These are phyloP conservation scores for Fukomys damarensis DNA, from an alignment of 2,113 vertebrate species.

Conservation along the genomic window DNA sequence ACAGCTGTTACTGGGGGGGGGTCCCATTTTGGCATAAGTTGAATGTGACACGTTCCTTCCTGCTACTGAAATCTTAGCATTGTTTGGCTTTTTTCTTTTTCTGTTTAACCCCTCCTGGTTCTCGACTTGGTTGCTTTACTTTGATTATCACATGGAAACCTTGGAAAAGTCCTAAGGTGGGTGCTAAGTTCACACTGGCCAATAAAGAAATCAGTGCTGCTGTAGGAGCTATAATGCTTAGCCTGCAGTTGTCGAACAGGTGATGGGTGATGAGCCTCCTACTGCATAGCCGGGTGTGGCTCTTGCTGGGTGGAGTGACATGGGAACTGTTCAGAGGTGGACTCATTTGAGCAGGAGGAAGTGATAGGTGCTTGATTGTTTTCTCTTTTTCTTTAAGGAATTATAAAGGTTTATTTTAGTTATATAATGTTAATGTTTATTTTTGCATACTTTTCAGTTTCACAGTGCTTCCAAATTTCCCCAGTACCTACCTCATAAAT, in stretches of 20 bases:
- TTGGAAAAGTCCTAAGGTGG: background rate
- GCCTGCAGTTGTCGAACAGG: accelerated
- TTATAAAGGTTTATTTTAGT: background rate
- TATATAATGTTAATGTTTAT: background rate
- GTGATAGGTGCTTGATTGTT: background rate
- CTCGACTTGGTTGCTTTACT: background rate
- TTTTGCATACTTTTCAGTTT: background rate
- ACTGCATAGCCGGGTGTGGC: background rate
- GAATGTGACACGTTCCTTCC: accelerated
- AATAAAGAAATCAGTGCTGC: background rate
- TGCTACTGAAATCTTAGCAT: background rate
- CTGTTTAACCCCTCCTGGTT: background rate
- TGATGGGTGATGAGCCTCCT: no score
- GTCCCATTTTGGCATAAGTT: background rate
- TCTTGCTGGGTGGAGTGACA: no score
- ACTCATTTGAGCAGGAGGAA: background rate
- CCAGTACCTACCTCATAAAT: background rate
- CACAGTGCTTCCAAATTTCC: background rate
- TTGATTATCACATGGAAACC: no score
- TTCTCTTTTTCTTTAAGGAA: background rate
- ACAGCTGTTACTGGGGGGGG: background rate
- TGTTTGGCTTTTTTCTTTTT: background rate
- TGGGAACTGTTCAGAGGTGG: accelerated
- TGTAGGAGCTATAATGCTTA: background rate
- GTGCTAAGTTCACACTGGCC: background rate